Conservation (phyloP, 2,888 invertebrate species). For the Drymonia ruficornis region DNA sequence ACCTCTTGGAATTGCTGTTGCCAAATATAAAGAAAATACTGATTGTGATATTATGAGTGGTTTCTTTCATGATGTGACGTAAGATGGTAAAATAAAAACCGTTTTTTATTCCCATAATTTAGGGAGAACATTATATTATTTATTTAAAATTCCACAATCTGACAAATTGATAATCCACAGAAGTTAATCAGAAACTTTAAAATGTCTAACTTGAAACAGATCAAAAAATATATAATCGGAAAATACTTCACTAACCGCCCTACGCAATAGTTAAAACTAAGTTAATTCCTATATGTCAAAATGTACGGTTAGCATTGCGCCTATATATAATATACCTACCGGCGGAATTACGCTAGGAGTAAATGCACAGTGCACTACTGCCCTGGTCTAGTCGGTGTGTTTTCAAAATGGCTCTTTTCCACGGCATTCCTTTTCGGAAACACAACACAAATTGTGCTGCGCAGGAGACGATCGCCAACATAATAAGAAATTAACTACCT, state of each 20-base stretch:
- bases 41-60: too few species aligned
- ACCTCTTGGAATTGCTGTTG: constrained; percentile 3
- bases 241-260: constrained; percentile 70
- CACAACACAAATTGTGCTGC: constrained; percentile 92
- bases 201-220: constrained; percentile 71
- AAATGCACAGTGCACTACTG: constrained; percentile 79
- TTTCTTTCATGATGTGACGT: not conserved
- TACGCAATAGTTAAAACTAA: constrained; percentile 64
- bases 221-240: constrained; percentile 76
- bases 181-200: constrained; percentile 72
- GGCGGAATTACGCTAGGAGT: constrained; percentile 65
- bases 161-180: constrained; percentile 77
- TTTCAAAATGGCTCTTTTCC: constrained; percentile 96
- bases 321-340: constrained; percentile 61
- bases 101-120: constrained; percentile 57
- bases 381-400: constrained; percentile 89
- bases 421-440: constrained; percentile 91
- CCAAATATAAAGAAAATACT: too few species aligned
- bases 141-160: constrained; percentile 80
- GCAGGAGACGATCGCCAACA: constrained; percentile 48
- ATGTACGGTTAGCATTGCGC: constrained; percentile 65
- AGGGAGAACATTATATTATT: constrained; percentile 74
- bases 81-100: constrained; percentile 49
- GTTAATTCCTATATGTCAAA: constrained; percentile 62
- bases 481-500: constrained; percentile 35